Base-by-base conservation (phyloP, 2,888 invertebrate genomes). In the Machimus rusticus region DNA sequence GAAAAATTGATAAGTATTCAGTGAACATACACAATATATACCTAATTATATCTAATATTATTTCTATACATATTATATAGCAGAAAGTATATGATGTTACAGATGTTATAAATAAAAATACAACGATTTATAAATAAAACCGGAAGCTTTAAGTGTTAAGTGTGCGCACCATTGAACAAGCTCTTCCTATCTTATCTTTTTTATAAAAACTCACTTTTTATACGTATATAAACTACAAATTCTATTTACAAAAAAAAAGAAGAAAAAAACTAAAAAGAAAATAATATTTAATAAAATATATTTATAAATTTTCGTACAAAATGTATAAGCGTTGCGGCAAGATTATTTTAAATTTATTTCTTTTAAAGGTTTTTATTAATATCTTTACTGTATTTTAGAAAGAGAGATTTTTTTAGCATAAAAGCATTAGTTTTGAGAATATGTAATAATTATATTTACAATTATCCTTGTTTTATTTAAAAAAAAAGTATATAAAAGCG, bases 111-210 rank as follows among this genome's bases (percentile, higher is more conserved):
- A 19, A 86, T 77, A 86, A 19, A 86, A n/a, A 43, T 34, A 37
- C 57, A 57, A 87, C 81, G 79, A 46, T 82, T 86, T 39, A 39
- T 74, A 81, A 79, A 66, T 79, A 86, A 79, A 74, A 66, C 88
- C 88, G 89, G 88, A 89, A 89, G 90, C 90, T 90, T 90, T 90
- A 89, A 89, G 88, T 90, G 90, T 90, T 90, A 89, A 90, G 89
- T 90, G 90, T 90, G 89, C 89, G 89, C 89, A 89, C 89, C 89
- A 89, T 89, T 89, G 87, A 88, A 86, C 39, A 77, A 86, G 88
- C 89, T 89, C 89, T 88, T 89, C 89, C 88, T 90, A 89, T 89
- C 88, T 89, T 88, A 74, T 85, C 87, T 88, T 86, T 51, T 88
- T 89, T 88, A 88, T 82, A 89, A 88, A 87, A 88, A 89, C 88